A percentile compares a stretch with the other conserved stretches of the same genome.
Conservation (phyloP, 2,113 vertebrate genomes). For the Anarhynchus alexandrinus region DNA sequence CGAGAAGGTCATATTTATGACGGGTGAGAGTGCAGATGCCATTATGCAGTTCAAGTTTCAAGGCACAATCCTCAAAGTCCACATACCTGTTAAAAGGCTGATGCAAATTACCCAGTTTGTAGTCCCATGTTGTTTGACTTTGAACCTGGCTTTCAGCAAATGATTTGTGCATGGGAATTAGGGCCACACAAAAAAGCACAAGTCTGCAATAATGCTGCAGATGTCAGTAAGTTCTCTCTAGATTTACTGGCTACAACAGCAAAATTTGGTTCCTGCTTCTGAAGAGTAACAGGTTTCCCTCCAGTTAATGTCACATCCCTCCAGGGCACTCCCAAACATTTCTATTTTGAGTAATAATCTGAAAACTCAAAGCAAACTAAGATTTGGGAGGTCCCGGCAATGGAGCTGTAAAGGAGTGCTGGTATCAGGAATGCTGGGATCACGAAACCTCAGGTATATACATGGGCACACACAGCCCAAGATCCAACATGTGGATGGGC, state of each 20-base stretch:
- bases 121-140: background rate
- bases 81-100: background rate
- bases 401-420: background rate
- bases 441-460: background rate
- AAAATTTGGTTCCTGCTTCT: background rate
- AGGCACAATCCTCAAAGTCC: background rate
- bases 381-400: background rate
- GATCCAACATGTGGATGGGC: background rate
- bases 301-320: background rate
- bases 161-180: background rate
- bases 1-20: background rate
- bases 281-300: background rate
- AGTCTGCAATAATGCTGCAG: background rate
- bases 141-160: background rate
- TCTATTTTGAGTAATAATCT: background rate
- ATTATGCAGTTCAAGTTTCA: background rate
- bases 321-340: background rate
- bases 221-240: background rate
- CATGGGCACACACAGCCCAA: background rate
- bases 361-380: background rate
- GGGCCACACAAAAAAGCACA: background rate
- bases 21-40: background rate
- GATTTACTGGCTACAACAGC: background rate
- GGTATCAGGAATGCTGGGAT: background rate
- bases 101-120: background rate